A percentile compares a stretch with the other conserved stretches of the same genome.
These are phyloP conservation scores for Priocnemis perturbator DNA, from an alignment of 2,888 invertebrate genomes.

Conservation along the genomic window DNA sequence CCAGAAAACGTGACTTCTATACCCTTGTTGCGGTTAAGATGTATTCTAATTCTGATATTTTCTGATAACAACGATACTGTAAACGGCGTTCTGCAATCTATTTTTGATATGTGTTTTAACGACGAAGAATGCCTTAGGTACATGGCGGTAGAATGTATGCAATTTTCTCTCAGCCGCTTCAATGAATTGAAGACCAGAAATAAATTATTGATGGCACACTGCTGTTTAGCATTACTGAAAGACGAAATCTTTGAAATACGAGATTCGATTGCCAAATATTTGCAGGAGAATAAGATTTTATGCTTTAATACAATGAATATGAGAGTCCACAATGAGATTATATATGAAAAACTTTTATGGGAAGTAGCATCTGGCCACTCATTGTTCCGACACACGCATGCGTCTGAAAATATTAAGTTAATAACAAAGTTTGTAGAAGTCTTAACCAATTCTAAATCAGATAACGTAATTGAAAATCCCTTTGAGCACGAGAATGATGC, in stretches of 20 bases:
- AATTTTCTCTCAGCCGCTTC: constrained; percentile 44
- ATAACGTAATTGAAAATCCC: constrained; percentile 73
- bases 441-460: constrained; percentile 18
- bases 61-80: constrained; percentile 28
- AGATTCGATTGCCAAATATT: constrained; percentile 68
- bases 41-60: constrained; percentile 33
- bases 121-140: constrained; percentile 51
- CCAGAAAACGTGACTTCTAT: neutral
- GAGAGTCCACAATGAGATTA: constrained; percentile 31
- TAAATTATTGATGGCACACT: constrained; percentile 72
- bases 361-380: constrained; percentile 20
- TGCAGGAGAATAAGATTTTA: constrained; percentile 10
- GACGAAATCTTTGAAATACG: constrained; percentile 78
- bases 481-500: constrained; percentile 77
- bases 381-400: neutral
- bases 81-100: constrained; percentile 17
- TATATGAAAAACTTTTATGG: constrained; percentile 38
- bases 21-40: constrained; percentile 27
- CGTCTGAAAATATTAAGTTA: constrained; percentile 25
- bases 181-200: constrained; percentile 44
- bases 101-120: constrained; percentile 31
- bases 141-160: constrained; percentile 54
- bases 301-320: constrained; percentile 18
- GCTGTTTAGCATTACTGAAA: constrained; percentile 76
- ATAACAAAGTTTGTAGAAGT: constrained; percentile 37